Evolutionary conservation across 2,888 invertebrate species (phyloP), one percentile per base, ranked within the genome.

Genomic region (Drosophila anomelani): DNA sequence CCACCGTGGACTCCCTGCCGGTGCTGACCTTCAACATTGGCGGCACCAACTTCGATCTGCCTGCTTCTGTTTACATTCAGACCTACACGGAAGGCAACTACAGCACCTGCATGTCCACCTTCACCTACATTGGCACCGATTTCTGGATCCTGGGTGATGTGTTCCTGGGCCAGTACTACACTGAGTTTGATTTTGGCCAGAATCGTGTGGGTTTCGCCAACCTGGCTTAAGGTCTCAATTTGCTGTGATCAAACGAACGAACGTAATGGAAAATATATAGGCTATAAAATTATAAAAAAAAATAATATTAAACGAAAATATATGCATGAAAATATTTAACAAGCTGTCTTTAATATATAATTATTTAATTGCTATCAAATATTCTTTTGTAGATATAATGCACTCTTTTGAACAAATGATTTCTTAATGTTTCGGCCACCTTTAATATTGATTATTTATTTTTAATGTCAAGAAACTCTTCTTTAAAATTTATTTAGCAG

Each of bases 131-230:
- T 98, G 93, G 95, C 97, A 81, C 79, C 5, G 75, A 79, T 15
- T 94, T 98, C 85, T 99, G 99, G 99, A 99, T 99, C 92, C 94
- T 99, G 75, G 98, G 98, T 71, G 98, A 99, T 93, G 97, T 98
- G 78, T 99, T 99, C 93, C 97, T 99, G 91, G 98, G 98, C 57
- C 95, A 95, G 90, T 98, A 95, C 93, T 99, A 98, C 94, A 97
- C 98, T 0, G 97, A 97, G 93, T 99, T 98, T 93, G 98, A 99
- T 93, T 93, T 96, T 91, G 95, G 94, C 70, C 96, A 97, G 90
- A 94, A 95, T 89, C 95, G 96, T 59, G 94, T 99, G 83, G 98
- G 98, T 73, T 98, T 99, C 93, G 98, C 98, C 34, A 90, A 92
- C 69, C 94, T 58, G 9, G 75, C 58, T 49, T 81, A 69, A 47